These are phyloP conservation scores for Cataglyphis cursor DNA, from an alignment of 2,888 invertebrate species.

Conservation along the genomic window DNA sequence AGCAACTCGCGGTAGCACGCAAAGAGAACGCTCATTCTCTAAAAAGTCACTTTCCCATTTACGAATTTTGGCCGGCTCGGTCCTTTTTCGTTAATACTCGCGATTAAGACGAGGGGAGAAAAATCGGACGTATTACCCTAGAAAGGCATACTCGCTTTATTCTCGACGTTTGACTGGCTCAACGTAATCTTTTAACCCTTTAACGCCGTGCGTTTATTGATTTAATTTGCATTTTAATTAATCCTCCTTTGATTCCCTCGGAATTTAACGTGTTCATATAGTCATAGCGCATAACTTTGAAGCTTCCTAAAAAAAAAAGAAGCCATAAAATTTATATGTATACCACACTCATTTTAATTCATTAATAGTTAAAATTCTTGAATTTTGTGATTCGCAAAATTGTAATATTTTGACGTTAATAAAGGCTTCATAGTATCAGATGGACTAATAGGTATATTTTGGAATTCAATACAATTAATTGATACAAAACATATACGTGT, in stretches of 20 bases:
- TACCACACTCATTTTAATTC: constrained; percentile 7
- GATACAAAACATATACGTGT: background rate
- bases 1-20: constrained; percentile 64
- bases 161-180: background rate
- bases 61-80: constrained; percentile 72
- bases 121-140: constrained; percentile 15
- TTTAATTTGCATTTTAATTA: constrained; percentile 49
- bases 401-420: constrained; percentile 1
- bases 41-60: constrained; percentile 80
- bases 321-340: constrained; percentile 28
- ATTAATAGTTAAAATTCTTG: background rate
- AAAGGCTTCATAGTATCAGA: background rate
- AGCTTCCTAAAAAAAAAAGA: constrained; percentile 16
- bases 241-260: constrained; percentile 8
- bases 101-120: constrained; percentile 7
- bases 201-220: constrained; percentile 27
- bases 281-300: constrained; percentile 24
- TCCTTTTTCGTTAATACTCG: constrained; percentile 63
- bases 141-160: constrained; percentile 19
- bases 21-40: constrained; percentile 72
- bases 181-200: constrained; percentile 31
- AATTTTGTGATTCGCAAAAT: background rate
- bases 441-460: background rate
- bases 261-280: constrained; percentile 14
- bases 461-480: background rate